Conservation (phyloP, 2,113 vertebrate species). For the Rhinolophus sinicus region DNA sequence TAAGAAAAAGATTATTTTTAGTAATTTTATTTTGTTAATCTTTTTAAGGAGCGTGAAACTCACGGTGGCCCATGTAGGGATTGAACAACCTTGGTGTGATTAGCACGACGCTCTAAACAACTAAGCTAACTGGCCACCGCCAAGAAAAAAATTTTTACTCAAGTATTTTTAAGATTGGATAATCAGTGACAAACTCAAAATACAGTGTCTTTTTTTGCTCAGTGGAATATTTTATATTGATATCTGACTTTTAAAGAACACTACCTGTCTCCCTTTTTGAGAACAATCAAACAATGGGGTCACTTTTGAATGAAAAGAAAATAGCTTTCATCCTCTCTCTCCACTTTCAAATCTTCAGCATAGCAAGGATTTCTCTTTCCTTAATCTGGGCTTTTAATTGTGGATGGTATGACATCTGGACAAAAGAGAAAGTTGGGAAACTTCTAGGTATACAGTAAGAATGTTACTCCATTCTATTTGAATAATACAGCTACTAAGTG, state of each 20-base stretch:
- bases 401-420: neutral
- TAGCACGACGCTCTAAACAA: too few species aligned
- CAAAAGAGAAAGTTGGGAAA: neutral
- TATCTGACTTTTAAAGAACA: slow-evolving; percentile 36
- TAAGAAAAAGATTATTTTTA: neutral
- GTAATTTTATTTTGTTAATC: too few species aligned
- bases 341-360: neutral
- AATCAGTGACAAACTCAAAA: slow-evolving; percentile 18
- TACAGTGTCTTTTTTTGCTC: neutral
- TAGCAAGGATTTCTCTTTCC: neutral
- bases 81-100: too few species aligned
- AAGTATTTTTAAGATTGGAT: slow-evolving; percentile 18
- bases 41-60: too few species aligned
- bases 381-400: neutral
- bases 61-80: too few species aligned
- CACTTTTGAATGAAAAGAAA: neutral
- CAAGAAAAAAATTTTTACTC: neutral
- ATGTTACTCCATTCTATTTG: neutral
- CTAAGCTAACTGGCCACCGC: too few species aligned
- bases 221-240: neutral
- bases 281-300: neutral
- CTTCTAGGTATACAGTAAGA: neutral
- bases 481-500: neutral
- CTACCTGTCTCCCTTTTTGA: neutral
- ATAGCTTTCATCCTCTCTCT: neutral